Conservation (phyloP, 2,797 vertebrate species). For the Rhinella marina region DNA sequence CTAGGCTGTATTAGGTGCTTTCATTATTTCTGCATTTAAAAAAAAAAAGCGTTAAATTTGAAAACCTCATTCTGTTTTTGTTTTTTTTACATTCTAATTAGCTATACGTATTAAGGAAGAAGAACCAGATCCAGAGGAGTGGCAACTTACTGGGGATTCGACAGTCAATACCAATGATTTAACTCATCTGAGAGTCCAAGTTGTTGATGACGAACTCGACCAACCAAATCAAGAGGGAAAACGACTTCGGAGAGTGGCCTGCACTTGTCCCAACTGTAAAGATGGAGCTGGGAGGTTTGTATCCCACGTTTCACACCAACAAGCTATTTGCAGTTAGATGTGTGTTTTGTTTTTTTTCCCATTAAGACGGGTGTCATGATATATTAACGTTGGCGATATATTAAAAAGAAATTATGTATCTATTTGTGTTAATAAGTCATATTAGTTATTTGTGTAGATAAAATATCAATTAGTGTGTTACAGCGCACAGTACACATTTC, state of each 20-base stretch:
- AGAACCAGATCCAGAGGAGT: constrained; percentile 96
- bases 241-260: constrained; percentile 94
- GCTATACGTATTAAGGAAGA: constrained; percentile 97
- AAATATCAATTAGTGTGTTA: no score
- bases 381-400: no score
- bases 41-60: not conserved
- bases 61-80: not conserved
- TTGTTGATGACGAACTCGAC: constrained; percentile 95
- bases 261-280: constrained; percentile 99
- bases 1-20: no score
- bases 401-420: no score
- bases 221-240: constrained; percentile 94
- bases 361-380: no score
- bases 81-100: constrained; percentile 62
- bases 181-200: constrained; percentile 91
- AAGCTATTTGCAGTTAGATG: not conserved
- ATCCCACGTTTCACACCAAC: not conserved
- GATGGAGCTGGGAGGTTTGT: constrained; percentile 96
- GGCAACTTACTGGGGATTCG: constrained; percentile 95
- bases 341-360: no score
- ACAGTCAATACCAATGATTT: constrained; percentile 96
- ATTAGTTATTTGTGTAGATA: no score
- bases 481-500: no score
- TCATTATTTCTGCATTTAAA: rapidly evolving
- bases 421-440: no score